Conservation (phyloP, 2,888 invertebrate species). For the Meiosimyza platycephala region DNA sequence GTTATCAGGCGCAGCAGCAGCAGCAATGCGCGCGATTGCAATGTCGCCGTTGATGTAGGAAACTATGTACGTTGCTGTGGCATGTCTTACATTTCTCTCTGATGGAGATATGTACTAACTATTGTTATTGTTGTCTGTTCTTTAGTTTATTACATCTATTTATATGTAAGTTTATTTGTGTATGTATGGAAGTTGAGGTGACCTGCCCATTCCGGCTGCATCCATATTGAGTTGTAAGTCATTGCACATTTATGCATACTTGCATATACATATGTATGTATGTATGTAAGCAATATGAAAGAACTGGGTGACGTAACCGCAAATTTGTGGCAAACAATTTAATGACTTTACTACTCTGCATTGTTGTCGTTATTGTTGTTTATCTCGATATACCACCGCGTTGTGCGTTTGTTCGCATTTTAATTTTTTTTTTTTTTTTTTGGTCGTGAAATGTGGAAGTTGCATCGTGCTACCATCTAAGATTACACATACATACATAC, state of each 20-base stretch:
- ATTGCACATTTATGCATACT: slow-evolving; percentile 6
- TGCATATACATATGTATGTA: not conserved
- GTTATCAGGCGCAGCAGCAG: slow-evolving; percentile 27
- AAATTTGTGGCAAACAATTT: slow-evolving; percentile 56
- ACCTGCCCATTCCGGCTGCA: slow-evolving; percentile 26
- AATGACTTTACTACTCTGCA: slow-evolving; percentile 34
- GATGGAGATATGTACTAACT: not conserved
- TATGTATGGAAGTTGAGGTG: slow-evolving; percentile 7
- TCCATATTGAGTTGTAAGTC: not conserved
- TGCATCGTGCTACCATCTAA: slow-evolving; percentile 17
- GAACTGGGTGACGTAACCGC: slow-evolving; percentile 59
- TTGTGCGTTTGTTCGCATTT: not conserved
- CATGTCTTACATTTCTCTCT: slow-evolving; percentile 7
- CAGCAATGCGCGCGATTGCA: slow-evolving; percentile 2
- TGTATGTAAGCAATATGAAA: slow-evolving; percentile 12
- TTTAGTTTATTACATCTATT: slow-evolving; percentile 7
- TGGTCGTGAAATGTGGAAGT: slow-evolving; percentile 28
- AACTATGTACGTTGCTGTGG: not conserved
- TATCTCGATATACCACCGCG: not conserved
- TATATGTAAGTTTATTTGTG: slow-evolving; percentile 12
- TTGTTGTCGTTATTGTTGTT: slow-evolving; percentile 19
- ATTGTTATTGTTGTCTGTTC: too few species aligned
- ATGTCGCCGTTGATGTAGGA: not conserved
- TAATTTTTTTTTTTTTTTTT: slow-evolving; percentile 25
- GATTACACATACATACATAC: not conserved